Percentiles rank a stretch among this genome's conserved stretches.
Evolutionary conservation across 1,140 invertebrate genomes (phyloP).

Genomic region (Drosophila pandora): DNA sequence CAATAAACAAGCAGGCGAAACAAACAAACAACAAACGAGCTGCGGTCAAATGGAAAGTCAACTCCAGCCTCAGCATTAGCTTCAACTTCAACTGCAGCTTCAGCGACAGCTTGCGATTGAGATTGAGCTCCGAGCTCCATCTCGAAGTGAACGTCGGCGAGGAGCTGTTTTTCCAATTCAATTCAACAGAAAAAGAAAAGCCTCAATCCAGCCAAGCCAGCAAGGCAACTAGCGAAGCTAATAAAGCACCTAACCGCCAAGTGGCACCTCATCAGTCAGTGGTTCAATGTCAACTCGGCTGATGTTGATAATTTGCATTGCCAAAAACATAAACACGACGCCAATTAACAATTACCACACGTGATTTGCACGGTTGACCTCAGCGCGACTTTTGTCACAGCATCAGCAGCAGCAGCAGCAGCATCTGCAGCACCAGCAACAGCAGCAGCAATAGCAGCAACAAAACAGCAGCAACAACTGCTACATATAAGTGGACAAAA

Average conservation of each 20-base stretch:
- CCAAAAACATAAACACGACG: slow-evolving; percentile 37
- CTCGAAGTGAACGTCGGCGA: slow-evolving; percentile 46
- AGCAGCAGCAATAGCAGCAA: slow-evolving; percentile 6
- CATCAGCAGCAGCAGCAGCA: slow-evolving; percentile 30
- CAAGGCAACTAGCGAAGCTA: slow-evolving; percentile 3
- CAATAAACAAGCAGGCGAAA: slow-evolving; percentile 54
- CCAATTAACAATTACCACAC: slow-evolving; percentile 64
- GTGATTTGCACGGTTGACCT: slow-evolving; percentile 69
- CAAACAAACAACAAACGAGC: slow-evolving; percentile 52
- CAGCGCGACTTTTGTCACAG: slow-evolving; percentile 37
- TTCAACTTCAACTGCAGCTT: not conserved
- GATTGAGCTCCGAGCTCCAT: not conserved
- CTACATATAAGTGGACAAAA: slow-evolving; percentile 76
- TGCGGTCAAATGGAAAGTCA: slow-evolving; percentile 80
- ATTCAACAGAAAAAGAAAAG: slow-evolving; percentile 34
- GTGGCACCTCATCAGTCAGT: slow-evolving; percentile 23
- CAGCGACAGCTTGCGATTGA: not conserved
- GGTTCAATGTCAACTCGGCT: slow-evolving; percentile 42
- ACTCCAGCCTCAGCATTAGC: slow-evolving; percentile 32
- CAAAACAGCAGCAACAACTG: slow-evolving; percentile 31
- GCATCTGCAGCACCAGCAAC: not conserved
- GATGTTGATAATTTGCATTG: slow-evolving; percentile 40
- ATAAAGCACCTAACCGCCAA: slow-evolving; percentile 2
- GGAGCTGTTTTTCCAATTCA: slow-evolving; percentile 71
- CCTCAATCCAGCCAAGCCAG: not conserved